Evolutionary conservation across 2,113 vertebrate genomes (phyloP).

Genomic region (Spea bombifrons): DNA sequence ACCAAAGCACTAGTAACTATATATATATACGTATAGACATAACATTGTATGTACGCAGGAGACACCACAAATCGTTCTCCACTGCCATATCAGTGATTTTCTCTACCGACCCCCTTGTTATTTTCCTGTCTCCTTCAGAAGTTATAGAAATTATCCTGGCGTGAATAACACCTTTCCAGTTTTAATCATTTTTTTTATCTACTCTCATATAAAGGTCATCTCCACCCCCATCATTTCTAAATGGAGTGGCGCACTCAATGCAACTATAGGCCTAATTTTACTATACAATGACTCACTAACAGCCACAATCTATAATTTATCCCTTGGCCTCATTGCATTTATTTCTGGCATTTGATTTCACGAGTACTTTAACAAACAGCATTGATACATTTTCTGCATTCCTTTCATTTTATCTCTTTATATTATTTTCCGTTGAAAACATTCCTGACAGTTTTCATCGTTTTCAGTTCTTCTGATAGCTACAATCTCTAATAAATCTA

Average conservation of each 20-base stretch:
- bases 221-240: constrained; percentile 35
- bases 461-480: too few relatives aligned
- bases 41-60: too few relatives aligned
- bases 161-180: not conserved
- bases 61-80: not conserved
- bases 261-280: not conserved
- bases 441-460: too few relatives aligned
- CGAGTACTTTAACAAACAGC: not conserved
- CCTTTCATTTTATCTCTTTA: too few relatives aligned
- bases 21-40: too few relatives aligned
- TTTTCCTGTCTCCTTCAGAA: not conserved
- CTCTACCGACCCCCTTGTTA: not conserved
- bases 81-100: not conserved
- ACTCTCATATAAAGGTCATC: constrained; percentile 34
- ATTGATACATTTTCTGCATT: not conserved
- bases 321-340: not conserved
- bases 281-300: constrained; percentile 30
- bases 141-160: not conserved
- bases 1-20: too few relatives aligned
- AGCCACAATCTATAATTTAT: constrained; percentile 3
- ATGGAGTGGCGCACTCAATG: constrained; percentile 9
- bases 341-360: constrained; percentile 1
- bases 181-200: not conserved
- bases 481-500: too few relatives aligned
- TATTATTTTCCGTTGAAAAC: too few relatives aligned